phyloP scores from a whole-genome alignment of 1,140 invertebrate species.

The Drosophila biarmipes region DNA sequence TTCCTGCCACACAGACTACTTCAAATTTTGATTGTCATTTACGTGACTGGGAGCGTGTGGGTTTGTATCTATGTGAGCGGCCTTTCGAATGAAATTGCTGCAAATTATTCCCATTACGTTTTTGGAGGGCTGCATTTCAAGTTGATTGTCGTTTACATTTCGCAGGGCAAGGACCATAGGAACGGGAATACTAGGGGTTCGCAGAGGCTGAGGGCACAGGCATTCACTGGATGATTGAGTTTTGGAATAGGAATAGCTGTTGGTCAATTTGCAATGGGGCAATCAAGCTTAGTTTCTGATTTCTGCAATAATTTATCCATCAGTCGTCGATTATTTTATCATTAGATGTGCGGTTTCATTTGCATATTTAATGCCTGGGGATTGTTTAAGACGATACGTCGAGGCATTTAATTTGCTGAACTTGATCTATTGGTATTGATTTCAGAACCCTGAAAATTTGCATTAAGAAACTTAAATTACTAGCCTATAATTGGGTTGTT shows the following conservation, averaged over 20 bases:
- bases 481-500: no score
- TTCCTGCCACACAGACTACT: constrained; percentile 52
- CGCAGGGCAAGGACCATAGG: constrained; percentile 26
- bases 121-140: constrained; percentile 75
- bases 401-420: neutral
- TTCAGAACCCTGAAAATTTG: no score
- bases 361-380: neutral
- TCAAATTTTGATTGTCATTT: constrained; percentile 80
- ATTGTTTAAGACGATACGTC: neutral
- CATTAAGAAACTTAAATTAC: no score
- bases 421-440: neutral
- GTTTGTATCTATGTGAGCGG: constrained; percentile 39
- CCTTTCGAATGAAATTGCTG: constrained; percentile 76
- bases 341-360: constrained; percentile 11
- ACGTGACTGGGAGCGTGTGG: constrained; percentile 47
- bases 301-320: constrained; percentile 27
- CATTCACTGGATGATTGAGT: constrained; percentile 50
- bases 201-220: neutral
- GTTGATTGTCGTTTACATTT: constrained; percentile 82
- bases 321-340: constrained; percentile 15
- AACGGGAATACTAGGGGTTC: neutral
- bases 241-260: constrained; percentile 15
- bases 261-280: constrained; percentile 27
- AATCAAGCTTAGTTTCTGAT: constrained; percentile 17
- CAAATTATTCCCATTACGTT: constrained; percentile 83